A percentile compares a stretch with the other conserved stretches of the same genome.
Evolutionary conservation across 2,888 invertebrate species (phyloP).

Genomic region (Nephrocerus scutellatus): DNA sequence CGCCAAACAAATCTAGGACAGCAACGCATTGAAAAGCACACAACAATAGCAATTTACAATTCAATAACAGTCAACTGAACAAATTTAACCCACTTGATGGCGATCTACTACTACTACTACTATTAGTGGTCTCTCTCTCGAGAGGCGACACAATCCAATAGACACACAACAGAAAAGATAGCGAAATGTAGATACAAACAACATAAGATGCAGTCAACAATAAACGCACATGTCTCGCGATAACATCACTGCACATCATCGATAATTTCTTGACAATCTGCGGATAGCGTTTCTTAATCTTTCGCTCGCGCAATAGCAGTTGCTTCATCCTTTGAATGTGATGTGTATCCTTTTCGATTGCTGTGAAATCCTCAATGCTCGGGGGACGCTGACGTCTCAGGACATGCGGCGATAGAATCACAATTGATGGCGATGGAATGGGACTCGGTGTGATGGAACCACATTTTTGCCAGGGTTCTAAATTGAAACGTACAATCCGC

Average conservation of each 20-base stretch:
- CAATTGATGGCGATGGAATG: conserved; percentile 40
- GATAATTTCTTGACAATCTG: conserved; percentile 49
- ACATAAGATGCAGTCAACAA: conserved; percentile 3
- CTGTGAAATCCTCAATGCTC: conserved; percentile 37
- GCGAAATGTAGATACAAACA: conserved; percentile 27
- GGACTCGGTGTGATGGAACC: conserved; percentile 42
- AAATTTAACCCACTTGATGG: no score
- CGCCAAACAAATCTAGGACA: no score
- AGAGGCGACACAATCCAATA: no score
- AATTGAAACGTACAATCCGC: conserved; percentile 47
- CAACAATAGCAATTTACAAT: no score
- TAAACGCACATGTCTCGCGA: conserved; percentile 51
- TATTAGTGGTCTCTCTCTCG: no score
- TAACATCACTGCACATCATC: conserved; percentile 53
- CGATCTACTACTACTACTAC: no score
- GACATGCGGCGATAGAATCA: conserved; percentile 40
- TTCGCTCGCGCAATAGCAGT: conserved; percentile 31
- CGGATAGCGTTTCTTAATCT: conserved; percentile 47
- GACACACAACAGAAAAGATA: no score
- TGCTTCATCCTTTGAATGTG: conserved; percentile 26
- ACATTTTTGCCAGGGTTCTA: conserved; percentile 47
- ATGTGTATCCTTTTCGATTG: conserved; percentile 16
- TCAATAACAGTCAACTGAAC: no score
- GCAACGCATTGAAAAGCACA: no score
- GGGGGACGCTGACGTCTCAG: conserved; percentile 44